Evolutionary conservation across 2,797 vertebrate species (phyloP).

Genomic region (Octomys mimax): DNA sequence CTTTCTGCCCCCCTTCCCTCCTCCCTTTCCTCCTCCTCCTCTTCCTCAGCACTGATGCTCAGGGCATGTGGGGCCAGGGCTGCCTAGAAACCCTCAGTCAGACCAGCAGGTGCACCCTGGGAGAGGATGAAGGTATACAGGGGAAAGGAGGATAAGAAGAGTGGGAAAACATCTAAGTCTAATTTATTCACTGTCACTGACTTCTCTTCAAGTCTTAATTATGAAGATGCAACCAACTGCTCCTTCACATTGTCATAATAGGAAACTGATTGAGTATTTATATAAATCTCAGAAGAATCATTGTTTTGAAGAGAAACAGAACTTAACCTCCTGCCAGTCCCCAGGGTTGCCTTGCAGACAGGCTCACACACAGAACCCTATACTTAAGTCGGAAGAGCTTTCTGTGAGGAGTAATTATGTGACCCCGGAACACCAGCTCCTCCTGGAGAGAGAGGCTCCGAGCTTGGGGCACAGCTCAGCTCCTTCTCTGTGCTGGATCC

Average conservation of each 20-base stretch:
- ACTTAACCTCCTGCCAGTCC: constrained; percentile 70
- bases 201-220: constrained; percentile 83
- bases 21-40: neutral
- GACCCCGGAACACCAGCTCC: constrained; percentile 71
- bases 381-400: constrained; percentile 74
- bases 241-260: constrained; percentile 76
- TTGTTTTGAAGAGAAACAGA: constrained; percentile 80
- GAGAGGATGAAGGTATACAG: neutral
- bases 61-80: neutral
- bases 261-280: constrained; percentile 82
- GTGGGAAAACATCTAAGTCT: neutral
- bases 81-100: neutral
- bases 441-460: constrained; percentile 52
- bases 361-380: constrained; percentile 42
- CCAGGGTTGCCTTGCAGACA: constrained; percentile 50
- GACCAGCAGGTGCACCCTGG: neutral
- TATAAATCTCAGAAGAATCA: constrained; percentile 73
- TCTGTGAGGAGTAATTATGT: constrained; percentile 72
- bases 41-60: neutral
- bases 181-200: constrained; percentile 72
- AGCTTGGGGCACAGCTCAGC: constrained; percentile 11
- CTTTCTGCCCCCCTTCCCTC: neutral
- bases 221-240: constrained; percentile 73
- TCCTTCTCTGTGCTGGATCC: constrained; percentile 51
- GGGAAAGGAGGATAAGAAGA: neutral